Evolutionary conservation across 2,797 vertebrate genomes (phyloP).

Genomic region (Tangara arthus): DNA sequence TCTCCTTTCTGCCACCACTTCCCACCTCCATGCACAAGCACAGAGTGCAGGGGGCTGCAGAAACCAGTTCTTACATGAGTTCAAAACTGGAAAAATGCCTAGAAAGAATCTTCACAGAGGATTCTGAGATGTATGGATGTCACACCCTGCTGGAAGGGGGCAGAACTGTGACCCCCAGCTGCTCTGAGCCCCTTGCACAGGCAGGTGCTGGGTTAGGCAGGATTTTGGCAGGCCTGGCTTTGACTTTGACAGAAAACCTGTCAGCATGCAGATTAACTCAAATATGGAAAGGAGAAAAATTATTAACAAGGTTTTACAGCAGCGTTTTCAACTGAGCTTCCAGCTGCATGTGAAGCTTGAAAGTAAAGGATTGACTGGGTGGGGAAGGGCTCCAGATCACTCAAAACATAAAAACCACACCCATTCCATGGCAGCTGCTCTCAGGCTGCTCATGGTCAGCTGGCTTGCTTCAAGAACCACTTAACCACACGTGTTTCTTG

Average conservation of each 20-base stretch:
- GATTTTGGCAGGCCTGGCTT: neutral
- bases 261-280: neutral
- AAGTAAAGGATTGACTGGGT: neutral
- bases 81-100: neutral
- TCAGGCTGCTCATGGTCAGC: neutral
- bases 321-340: neutral
- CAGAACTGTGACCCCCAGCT: neutral
- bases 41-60: accelerated
- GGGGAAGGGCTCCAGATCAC: neutral
- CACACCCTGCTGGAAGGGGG: neutral
- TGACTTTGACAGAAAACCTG: neutral
- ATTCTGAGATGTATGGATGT: neutral
- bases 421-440: neutral
- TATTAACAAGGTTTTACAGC: neutral
- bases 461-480: neutral
- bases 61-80: neutral
- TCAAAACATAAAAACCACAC: neutral
- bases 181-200: neutral
- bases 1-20: neutral
- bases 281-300: neutral
- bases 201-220: neutral
- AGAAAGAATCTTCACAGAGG: neutral
- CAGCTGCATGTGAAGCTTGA: neutral
- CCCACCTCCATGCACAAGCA: neutral
- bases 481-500: neutral